A percentile compares a stretch with the other conserved stretches of the same genome.
phyloP scores from a whole-genome alignment of 2,888 invertebrate genomes.

The Tachystola acroxantha region DNA sequence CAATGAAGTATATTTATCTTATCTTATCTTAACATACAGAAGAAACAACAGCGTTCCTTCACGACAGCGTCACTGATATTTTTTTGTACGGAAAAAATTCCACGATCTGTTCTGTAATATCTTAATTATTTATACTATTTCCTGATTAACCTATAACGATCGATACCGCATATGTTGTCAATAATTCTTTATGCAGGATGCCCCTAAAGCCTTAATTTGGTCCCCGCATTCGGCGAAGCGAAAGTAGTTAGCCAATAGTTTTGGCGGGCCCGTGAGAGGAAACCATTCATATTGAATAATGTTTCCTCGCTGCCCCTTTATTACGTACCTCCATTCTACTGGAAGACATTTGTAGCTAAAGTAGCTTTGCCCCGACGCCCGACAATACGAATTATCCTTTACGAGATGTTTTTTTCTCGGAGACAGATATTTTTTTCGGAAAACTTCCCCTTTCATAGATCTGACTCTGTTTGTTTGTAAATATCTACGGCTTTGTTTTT shows the following conservation, averaged over 20 bases:
- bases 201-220: too few species aligned
- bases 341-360: constrained; percentile 48
- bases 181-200: too few species aligned
- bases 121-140: too few species aligned
- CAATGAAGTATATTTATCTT: too few species aligned
- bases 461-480: constrained; percentile 1
- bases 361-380: constrained; percentile 38
- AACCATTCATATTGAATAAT: constrained; percentile 66
- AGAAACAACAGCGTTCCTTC: too few species aligned
- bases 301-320: constrained; percentile 52
- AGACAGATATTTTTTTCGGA: constrained; percentile 16
- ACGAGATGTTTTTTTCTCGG: constrained; percentile 18
- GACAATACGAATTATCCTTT: constrained; percentile 33
- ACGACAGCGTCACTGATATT: too few species aligned
- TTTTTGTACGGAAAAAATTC: too few species aligned
- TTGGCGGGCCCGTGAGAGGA: constrained; percentile 50
- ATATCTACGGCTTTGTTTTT: too few species aligned
- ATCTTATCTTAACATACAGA: too few species aligned
- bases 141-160: too few species aligned
- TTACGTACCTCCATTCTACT: constrained; percentile 42
- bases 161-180: too few species aligned
- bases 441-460: constrained; percentile 3
- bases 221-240: constrained; percentile 31
- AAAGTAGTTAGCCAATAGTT: constrained; percentile 55
- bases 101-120: too few species aligned